A percentile compares a stretch with the other conserved stretches of the same genome.
Evolutionary conservation across 2,113 vertebrate species (phyloP).

Genomic region (Talpa occidentalis): DNA sequence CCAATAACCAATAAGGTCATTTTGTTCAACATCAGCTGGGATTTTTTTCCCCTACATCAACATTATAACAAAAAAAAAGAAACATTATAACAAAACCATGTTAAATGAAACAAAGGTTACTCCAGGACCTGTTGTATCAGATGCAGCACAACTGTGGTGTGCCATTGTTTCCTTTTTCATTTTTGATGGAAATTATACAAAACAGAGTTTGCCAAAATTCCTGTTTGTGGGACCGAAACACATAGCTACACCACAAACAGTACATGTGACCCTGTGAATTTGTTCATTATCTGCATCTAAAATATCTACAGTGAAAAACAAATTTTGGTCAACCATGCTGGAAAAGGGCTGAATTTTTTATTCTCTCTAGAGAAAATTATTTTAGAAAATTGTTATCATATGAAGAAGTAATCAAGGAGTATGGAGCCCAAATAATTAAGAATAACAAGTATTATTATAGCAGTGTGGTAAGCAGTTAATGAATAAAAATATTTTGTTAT

Average conservation of each 20-base stretch:
- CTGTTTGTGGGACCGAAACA: not conserved
- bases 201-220: not conserved
- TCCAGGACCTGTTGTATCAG: not conserved
- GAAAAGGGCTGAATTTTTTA: constrained; percentile 16
- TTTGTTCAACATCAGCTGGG: too few relatives aligned
- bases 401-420: not conserved
- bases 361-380: not conserved
- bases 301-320: not conserved
- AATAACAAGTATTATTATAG: not conserved
- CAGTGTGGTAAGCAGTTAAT: not conserved
- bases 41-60: not conserved
- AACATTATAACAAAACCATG: too few relatives aligned
- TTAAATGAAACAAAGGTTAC: not conserved
- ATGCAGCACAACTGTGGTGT: too few relatives aligned
- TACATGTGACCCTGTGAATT: not conserved
- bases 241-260: not conserved
- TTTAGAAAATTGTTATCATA: not conserved
- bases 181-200: not conserved
- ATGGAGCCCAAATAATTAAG: not conserved
- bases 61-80: too few relatives aligned
- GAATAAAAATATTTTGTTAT: not conserved
- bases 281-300: not conserved
- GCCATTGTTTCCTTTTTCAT: not conserved
- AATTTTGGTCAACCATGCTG: not conserved
- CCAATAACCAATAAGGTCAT: too few relatives aligned